phyloP scores from a whole-genome alignment of 2,113 vertebrate species.

The Shinisaurus crocodilurus region DNA sequence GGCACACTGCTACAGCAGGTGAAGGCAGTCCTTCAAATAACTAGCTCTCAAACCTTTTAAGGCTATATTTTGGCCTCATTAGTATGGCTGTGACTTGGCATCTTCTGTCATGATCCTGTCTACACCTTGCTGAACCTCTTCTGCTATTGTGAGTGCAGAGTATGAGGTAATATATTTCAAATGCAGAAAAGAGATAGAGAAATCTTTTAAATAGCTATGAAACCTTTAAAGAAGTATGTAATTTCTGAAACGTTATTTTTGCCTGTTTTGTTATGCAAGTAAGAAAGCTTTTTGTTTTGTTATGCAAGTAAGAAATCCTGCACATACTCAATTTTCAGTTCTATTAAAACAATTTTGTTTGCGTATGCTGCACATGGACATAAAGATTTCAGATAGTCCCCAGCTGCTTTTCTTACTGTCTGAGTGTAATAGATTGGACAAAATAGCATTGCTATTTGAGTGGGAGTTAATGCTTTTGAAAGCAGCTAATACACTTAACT shows the following conservation, averaged over 20 bases:
- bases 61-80: not conserved
- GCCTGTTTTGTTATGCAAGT: slow-evolving; percentile 28
- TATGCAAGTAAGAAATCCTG: slow-evolving; percentile 54
- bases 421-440: slow-evolving; percentile 69
- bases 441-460: slow-evolving; percentile 67
- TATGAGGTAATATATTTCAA: slow-evolving; percentile 35
- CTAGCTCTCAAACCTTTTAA: not conserved
- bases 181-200: slow-evolving; percentile 13
- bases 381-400: slow-evolving; percentile 66
- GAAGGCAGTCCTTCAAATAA: not conserved
- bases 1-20: not conserved
- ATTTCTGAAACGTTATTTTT: not conserved
- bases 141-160: slow-evolving; percentile 8
- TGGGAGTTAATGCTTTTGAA: slow-evolving; percentile 75
- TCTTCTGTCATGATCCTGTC: not conserved
- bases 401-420: slow-evolving; percentile 64
- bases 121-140: not conserved
- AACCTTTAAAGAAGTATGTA: slow-evolving; percentile 40
- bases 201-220: not conserved
- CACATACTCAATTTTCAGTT: slow-evolving; percentile 60
- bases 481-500: slow-evolving; percentile 74
- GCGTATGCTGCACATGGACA: slow-evolving; percentile 44
- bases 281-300: slow-evolving; percentile 32
- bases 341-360: slow-evolving; percentile 65
- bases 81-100: not conserved